Evolutionary conservation across 2,113 vertebrate species (phyloP), one percentile per base, ranked within the genome.

Genomic region (Polypterus bichir): DNA sequence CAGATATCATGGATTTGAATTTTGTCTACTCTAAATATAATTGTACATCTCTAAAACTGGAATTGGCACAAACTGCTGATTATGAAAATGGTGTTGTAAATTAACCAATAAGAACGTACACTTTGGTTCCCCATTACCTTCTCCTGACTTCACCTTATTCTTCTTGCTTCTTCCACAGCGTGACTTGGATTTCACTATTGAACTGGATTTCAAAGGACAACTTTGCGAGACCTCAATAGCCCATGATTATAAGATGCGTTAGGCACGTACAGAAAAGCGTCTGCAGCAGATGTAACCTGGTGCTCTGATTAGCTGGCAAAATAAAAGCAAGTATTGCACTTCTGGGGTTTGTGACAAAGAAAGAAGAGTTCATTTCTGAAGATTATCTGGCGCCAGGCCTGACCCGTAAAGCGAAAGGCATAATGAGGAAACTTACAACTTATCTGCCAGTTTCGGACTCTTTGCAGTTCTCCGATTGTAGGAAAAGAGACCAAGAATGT

Each of bases 191-290:
- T 98, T 97, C 74, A 94, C 91, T 62, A 86, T 98, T 70, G 93
- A 97, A 73, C 80, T 98, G 88, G 94, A 98, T 81, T 98, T 98
- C 80, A 97, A 96, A 82, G 96, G 96, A 66, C 96, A 98, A 82
- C 87, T 98, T 54, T 94, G 92, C 63, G 96, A 97, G 82, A 89
- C 89, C 44, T 93, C 92, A 54, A 88, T 98, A 72, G 86, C 88
- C 73, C 94, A 98, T 54, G 93, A 97, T 85, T 98, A 98, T 82
- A 97, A 93, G 80, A 98, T 98, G 96, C 93, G 92, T 65, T 98
- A 95, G 66, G 53, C 54, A 44, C 57, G 48, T 69, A 3, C 5
- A 44, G 54, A 75, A 74, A 44, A 59, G 49, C 44, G 61, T 49
- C 0, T 49, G 48, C 66, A 69, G 60, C 54, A 57, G 27, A 59